A percentile compares a stretch with the other conserved stretches of the same genome.
These are phyloP conservation scores for Gryon sp. DNA, from an alignment of 1,140 invertebrate species.

Conservation along the genomic window DNA sequence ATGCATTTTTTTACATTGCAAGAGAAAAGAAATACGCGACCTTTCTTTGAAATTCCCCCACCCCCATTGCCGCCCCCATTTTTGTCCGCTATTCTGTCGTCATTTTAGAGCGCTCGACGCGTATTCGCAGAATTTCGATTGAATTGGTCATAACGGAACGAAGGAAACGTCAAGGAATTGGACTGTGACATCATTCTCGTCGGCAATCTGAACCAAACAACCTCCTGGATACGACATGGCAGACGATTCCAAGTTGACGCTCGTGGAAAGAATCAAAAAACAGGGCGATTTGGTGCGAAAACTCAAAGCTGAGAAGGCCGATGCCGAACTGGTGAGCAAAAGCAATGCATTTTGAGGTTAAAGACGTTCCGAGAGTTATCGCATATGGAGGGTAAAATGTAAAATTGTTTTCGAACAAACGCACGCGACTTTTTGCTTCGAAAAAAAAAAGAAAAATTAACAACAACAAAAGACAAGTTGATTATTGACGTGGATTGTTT, in stretches of 20 bases:
- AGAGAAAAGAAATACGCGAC: too few relatives aligned
- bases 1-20: too few relatives aligned
- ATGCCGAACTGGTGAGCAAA: slow-evolving; percentile 74
- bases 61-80: too few relatives aligned
- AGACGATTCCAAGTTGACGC: slow-evolving; percentile 78
- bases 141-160: too few relatives aligned
- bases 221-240: slow-evolving; percentile 63
- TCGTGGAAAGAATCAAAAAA: slow-evolving; percentile 86
- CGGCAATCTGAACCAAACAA: background rate
- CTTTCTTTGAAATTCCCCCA: too few relatives aligned
- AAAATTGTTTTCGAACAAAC: too few relatives aligned
- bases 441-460: too few relatives aligned
- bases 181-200: slow-evolving; percentile 14
- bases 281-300: slow-evolving; percentile 90
- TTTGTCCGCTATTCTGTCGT: too few relatives aligned
- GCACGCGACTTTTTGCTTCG: too few relatives aligned
- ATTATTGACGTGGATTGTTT: too few relatives aligned
- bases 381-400: slow-evolving; percentile 35
- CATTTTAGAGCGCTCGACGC: background rate
- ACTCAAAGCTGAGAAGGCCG: slow-evolving; percentile 89
- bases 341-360: slow-evolving; percentile 81
- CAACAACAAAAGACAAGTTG: too few relatives aligned
- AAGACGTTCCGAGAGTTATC: slow-evolving; percentile 10
- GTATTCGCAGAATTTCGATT: too few relatives aligned
- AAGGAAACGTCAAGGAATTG: slow-evolving; percentile 33